A percentile compares a stretch with the other conserved stretches of the same genome.
Conservation (phyloP, 1,140 invertebrate genomes). For the Lerema accius region DNA sequence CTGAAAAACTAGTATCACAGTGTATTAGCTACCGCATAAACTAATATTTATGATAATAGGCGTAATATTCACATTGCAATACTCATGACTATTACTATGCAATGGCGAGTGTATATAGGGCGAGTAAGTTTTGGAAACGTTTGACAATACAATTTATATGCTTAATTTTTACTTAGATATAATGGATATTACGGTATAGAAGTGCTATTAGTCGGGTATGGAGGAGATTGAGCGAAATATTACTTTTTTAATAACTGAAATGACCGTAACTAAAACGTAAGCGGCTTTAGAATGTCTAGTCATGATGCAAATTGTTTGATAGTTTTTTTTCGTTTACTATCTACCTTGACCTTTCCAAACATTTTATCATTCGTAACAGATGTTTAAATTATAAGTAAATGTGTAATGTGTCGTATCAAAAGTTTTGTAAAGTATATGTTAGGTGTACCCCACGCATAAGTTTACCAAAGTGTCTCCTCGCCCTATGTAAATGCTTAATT, state of each 20-base stretch:
- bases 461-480: constrained; percentile 54
- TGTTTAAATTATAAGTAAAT: constrained; percentile 4
- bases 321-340: constrained; percentile 46
- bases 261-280: constrained; percentile 19
- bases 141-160: constrained; percentile 79
- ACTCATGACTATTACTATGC: constrained; percentile 50
- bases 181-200: constrained; percentile 48
- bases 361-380: neutral
- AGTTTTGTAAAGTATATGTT: constrained; percentile 25
- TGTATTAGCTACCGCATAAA: constrained; percentile 49
- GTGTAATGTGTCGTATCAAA: neutral
- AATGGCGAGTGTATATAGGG: constrained; percentile 62
- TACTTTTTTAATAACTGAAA: constrained; percentile 25
- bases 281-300: constrained; percentile 59
- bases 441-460: constrained; percentile 35
- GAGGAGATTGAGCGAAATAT: constrained; percentile 12
- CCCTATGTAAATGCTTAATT: constrained; percentile 70
- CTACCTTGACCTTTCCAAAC: neutral
- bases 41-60: constrained; percentile 24
- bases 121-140: constrained; percentile 71
- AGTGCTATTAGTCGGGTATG: constrained; percentile 40
- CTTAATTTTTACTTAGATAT: constrained; percentile 66
- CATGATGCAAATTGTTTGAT: constrained; percentile 54
- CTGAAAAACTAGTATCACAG: constrained; percentile 6
- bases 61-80: constrained; percentile 46